These are phyloP conservation scores for Aphidoletes aphidimyza DNA, from an alignment of 2,888 invertebrate species.

Conservation along the genomic window DNA sequence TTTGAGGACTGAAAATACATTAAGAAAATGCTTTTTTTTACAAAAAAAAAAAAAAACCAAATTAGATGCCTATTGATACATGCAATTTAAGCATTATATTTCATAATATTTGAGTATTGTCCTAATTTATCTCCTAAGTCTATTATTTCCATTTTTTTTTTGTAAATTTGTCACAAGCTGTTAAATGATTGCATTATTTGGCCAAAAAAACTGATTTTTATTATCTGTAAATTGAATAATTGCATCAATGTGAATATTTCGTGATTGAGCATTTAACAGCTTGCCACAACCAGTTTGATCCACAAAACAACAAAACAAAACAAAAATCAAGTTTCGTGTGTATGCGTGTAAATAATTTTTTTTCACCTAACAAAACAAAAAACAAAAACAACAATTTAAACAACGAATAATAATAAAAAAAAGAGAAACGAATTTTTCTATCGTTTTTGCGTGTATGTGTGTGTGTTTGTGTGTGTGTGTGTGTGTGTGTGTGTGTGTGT, in stretches of 20 bases:
- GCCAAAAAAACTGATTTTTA: too few species aligned
- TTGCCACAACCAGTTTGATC: too few species aligned
- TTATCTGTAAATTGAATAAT: too few species aligned
- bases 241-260: too few species aligned
- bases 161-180: background rate
- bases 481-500: too few species aligned
- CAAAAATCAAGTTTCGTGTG: conserved; percentile 16
- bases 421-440: background rate
- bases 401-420: background rate
- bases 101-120: conserved; percentile 19
- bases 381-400: conserved; percentile 42
- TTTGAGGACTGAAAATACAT: background rate
- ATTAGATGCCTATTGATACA: conserved; percentile 31
- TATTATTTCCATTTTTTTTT: background rate
- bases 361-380: conserved; percentile 8
- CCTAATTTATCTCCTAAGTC: background rate
- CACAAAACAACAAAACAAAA: too few species aligned
- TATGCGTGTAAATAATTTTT: conserved; percentile 32
- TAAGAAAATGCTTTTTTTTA: conserved; percentile 15
- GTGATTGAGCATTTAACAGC: background rate
- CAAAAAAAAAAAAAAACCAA: too few species aligned
- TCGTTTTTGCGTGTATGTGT: too few species aligned
- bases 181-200: background rate
- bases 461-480: background rate
- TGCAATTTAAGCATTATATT: conserved; percentile 17